phyloP scores from a whole-genome alignment of 2,797 vertebrate species.

The Pseudocheirus occidentalis region DNA sequence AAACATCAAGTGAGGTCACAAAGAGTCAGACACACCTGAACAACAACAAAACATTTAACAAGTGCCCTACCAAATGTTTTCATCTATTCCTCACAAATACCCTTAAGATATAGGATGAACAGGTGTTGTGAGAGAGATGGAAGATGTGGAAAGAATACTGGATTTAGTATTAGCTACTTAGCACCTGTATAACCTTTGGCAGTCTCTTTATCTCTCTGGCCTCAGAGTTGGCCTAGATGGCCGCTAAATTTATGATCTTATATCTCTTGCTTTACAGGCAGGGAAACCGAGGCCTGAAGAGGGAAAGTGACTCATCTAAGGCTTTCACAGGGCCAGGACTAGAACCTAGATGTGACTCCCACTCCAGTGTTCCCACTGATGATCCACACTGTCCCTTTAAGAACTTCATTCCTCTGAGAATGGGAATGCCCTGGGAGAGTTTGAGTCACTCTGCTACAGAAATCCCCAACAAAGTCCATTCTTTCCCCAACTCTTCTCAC shows the following conservation, averaged over 20 bases:
- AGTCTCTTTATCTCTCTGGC: no score
- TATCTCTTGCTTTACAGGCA: no score
- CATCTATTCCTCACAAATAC: no score
- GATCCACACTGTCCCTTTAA: neutral
- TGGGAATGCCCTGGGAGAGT: neutral
- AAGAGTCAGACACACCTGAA: neutral
- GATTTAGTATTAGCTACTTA: neutral
- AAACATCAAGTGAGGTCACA: neutral
- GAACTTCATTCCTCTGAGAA: neutral
- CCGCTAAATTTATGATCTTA: no score
- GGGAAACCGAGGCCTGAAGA: no score
- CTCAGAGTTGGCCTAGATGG: no score
- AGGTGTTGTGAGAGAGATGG: no score
- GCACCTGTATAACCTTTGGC: no score
- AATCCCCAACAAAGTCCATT: neutral
- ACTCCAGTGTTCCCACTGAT: neutral
- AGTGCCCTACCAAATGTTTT: no score
- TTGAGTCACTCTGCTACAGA: neutral
- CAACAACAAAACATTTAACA: neutral
- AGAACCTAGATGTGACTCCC: neutral
- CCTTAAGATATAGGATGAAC: neutral
- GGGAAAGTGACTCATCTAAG: no score
- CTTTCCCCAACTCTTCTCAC: neutral
- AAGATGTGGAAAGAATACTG: neutral
- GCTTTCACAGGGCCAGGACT: no score